phyloP scores from a whole-genome alignment of 2,113 vertebrate genomes.

The Sander vitreus region DNA sequence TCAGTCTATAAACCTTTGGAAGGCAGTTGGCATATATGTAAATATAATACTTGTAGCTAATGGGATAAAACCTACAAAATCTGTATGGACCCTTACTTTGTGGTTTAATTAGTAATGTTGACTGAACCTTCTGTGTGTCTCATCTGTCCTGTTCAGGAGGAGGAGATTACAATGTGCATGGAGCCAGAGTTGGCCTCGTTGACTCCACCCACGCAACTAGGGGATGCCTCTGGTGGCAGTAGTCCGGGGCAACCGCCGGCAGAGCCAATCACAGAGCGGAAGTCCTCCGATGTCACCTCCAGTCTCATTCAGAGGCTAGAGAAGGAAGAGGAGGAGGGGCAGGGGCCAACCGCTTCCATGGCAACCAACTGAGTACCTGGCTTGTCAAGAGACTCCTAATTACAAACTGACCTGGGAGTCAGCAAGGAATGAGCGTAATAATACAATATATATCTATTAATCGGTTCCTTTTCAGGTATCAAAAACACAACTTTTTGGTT shows the following conservation, averaged over 20 bases:
- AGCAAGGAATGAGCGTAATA: constrained; percentile 66
- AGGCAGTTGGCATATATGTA: background rate
- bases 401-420: constrained; percentile 70
- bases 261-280: constrained; percentile 88
- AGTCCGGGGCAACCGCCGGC: constrained; percentile 87
- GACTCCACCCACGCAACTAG: constrained; percentile 86
- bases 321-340: constrained; percentile 87
- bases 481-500: constrained; percentile 67
- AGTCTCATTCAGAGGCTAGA: constrained; percentile 92
- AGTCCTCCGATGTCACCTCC: constrained; percentile 92
- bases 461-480: constrained; percentile 84
- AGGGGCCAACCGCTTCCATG: constrained; percentile 60
- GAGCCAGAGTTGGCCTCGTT: constrained; percentile 91
- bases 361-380: constrained; percentile 81
- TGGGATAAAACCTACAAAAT: background rate
- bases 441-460: constrained; percentile 79
- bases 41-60: background rate
- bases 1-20: background rate
- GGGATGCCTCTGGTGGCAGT: constrained; percentile 86
- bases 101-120: background rate
- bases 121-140: constrained; percentile 2
- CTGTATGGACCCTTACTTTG: background rate
- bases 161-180: constrained; percentile 92
- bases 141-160: constrained; percentile 77
- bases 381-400: constrained; percentile 52